Base-by-base conservation (phyloP, 2,888 invertebrate species). In the Rapana venosa region DNA sequence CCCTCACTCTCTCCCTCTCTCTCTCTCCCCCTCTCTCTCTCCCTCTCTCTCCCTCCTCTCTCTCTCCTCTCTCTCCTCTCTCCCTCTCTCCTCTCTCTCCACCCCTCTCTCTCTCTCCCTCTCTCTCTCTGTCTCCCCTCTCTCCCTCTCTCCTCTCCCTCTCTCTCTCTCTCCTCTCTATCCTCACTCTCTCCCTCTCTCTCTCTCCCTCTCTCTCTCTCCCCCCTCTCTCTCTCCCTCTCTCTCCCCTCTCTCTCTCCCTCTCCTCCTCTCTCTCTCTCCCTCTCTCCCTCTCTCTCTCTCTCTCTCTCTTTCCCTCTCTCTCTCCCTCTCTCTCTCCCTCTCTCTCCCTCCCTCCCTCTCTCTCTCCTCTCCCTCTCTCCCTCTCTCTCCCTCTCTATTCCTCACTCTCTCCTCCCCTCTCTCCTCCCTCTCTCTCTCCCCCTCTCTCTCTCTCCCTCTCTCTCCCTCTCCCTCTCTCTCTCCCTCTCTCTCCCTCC, bases 391-490 rank as follows among this genome's bases (percentile, higher is more conserved):
- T 77, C 26, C 13, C 26, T 77, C 77, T 77, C 17, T 77, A 2
- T 77, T 1, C n/a, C 17, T 77, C 77, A 17, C n/a, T 77, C n/a
- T 77, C 77, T n/a, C n/a, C 26, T 13, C 13, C 22, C 30, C 77
- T 77, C 77, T 77, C 77, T 47, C 30, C 77, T 77, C 77, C n/a
- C 77, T 47, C 47, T 77, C 17, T 77, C 77, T 77, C 17, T 77
- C 77, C n/a, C 11, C n/a, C 77, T 77, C 5, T 77, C n/a, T 77
- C 17, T 77, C n/a, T 77, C 5, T n/a, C 22, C 13, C 77, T 77
- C 77, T 77, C n/a, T 77, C n/a, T 77, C 77, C n/a, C 77, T 77
- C 77, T 77, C 77, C n/a, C 17, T 77, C 77, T 77, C 77, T 77
- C 17, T 77, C 77, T 77, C 17, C n/a, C 77, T 77, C 17, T 77